Evolutionary conservation across 2,888 invertebrate genomes (phyloP).

Genomic region (Griposia aprilina): DNA sequence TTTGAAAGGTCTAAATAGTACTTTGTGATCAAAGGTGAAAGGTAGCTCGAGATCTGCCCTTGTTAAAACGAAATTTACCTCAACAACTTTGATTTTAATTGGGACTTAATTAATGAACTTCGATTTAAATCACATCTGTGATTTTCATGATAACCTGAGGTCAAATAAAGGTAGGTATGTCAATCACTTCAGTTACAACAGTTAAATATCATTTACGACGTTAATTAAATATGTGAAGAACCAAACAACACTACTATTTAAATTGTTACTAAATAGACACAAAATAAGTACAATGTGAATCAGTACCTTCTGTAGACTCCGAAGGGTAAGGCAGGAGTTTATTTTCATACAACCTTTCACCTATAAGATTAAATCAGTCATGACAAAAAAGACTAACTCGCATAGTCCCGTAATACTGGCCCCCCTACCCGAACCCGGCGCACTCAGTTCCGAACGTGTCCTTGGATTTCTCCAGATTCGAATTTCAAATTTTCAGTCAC

Average conservation of each 20-base stretch:
- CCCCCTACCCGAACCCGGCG: slow-evolving; percentile 67
- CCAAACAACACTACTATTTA: neutral
- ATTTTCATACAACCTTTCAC: slow-evolving; percentile 48
- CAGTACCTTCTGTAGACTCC: slow-evolving; percentile 5
- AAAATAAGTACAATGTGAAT: slow-evolving; percentile 29
- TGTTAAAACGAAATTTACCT: slow-evolving; percentile 26
- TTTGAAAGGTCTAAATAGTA: slow-evolving; percentile 26
- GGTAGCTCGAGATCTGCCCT: slow-evolving; percentile 16
- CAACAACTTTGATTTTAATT: slow-evolving; percentile 48
- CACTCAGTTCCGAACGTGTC: slow-evolving; percentile 74
- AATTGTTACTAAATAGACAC: slow-evolving; percentile 1
- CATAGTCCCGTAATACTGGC: slow-evolving; percentile 52
- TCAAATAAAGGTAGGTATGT: neutral
- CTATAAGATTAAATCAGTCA: slow-evolving; percentile 53
- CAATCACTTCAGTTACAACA: slow-evolving; percentile 4
- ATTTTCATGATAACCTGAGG: slow-evolving; percentile 29
- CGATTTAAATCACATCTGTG: slow-evolving; percentile 34
- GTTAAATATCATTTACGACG: neutral
- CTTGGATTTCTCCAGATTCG: slow-evolving; percentile 86
- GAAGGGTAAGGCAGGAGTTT: slow-evolving; percentile 19
- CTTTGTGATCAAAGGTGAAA: slow-evolving; percentile 28
- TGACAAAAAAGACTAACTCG: slow-evolving; percentile 54
- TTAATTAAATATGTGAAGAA: neutral
- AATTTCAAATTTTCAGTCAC: slow-evolving; percentile 89
- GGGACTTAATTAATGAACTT: slow-evolving; percentile 40